Conservation (phyloP, 2,888 invertebrate species). For the Agrenia bidenticulata region DNA sequence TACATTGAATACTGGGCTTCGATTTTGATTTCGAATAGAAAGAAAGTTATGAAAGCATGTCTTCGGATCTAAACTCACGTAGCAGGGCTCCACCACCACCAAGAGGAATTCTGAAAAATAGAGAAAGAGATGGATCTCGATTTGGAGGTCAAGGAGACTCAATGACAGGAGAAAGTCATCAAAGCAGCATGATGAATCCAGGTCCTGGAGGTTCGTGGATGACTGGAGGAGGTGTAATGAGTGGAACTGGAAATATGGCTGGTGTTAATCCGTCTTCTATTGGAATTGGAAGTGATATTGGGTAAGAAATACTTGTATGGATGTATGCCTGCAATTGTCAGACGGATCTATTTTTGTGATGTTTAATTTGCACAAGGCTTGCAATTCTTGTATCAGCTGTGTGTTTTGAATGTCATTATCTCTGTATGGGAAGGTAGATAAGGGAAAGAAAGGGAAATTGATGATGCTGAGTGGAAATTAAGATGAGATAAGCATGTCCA, state of each 20-base stretch:
- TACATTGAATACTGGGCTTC: no score
- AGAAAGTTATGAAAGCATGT: background rate
- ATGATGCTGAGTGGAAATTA: background rate
- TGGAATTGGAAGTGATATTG: background rate
- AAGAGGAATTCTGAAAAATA: slow-evolving; percentile 26
- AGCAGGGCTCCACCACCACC: slow-evolving; percentile 8
- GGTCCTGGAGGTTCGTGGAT: background rate
- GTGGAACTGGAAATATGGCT: background rate
- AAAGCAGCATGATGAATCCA: slow-evolving; percentile 20
- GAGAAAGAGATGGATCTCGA: slow-evolving; percentile 3
- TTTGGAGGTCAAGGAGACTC: no score
- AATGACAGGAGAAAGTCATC: background rate
- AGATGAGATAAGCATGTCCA: slow-evolving; percentile 5
- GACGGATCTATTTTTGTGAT: no score
- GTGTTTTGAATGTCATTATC: background rate
- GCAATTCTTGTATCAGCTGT: no score
- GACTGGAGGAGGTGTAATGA: background rate
- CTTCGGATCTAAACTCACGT: background rate
- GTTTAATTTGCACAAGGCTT: no score
- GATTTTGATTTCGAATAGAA: no score
- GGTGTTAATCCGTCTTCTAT: background rate
- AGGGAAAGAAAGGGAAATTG: background rate
- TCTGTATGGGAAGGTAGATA: slow-evolving; percentile 1
- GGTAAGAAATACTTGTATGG: background rate
- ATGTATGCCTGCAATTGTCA: no score